Percentiles rank a stretch among this genome's conserved stretches.
phyloP scores from a whole-genome alignment of 2,797 vertebrate species.

The Centroberyx gerrardi region DNA sequence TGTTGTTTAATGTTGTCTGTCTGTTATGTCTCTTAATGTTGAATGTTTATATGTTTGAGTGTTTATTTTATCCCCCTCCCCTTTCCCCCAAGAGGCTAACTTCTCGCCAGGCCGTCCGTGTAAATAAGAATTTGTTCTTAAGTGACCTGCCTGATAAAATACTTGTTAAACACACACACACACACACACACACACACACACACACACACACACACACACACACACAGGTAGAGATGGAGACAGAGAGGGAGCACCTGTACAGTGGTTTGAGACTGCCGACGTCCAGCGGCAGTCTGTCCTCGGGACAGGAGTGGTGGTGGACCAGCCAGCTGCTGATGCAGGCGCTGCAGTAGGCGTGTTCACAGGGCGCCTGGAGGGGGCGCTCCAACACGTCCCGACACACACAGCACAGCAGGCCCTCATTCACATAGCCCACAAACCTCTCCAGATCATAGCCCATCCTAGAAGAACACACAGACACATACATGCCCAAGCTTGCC shows the following conservation, averaged over 20 bases:
- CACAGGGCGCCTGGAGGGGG: conserved; percentile 93
- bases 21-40: too few species aligned
- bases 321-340: conserved; percentile 93
- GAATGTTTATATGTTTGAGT: too few species aligned
- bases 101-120: too few species aligned
- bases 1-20: too few species aligned
- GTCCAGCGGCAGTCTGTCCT: conserved; percentile 90
- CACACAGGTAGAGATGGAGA: not conserved
- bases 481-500: not conserved
- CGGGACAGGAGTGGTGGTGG: conserved; percentile 91
- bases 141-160: too few species aligned
- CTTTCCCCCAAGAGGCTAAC: too few species aligned
- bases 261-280: conserved; percentile 87
- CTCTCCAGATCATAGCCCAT: conserved; percentile 94
- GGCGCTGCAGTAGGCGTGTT: conserved; percentile 91
- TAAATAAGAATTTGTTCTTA: too few species aligned
- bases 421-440: conserved; percentile 93
- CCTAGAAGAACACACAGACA: conserved; percentile 58
- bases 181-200: too few species aligned
- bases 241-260: conserved; percentile 84
- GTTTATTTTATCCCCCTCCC: too few species aligned
- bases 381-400: conserved; percentile 92
- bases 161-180: too few species aligned
- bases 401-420: conserved; percentile 92
- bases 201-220: too few species aligned